Percentiles rank a stretch among this genome's conserved stretches.
phyloP scores from a whole-genome alignment of 2,797 vertebrate genomes.

The Gymnocypris eckloni region DNA sequence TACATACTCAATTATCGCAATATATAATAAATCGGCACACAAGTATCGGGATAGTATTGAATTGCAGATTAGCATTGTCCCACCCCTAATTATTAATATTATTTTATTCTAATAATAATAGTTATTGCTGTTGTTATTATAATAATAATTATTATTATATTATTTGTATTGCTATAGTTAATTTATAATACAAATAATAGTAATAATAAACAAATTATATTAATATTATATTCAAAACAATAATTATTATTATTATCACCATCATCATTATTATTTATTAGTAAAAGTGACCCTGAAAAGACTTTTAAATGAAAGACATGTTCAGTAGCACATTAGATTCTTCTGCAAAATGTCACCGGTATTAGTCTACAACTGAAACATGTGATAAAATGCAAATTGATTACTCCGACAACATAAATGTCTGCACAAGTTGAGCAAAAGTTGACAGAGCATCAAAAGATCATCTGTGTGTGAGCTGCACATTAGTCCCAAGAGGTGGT shows the following conservation, averaged over 20 bases:
- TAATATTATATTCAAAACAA: no score
- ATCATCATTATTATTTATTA: not conserved
- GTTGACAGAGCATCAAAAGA: constrained; percentile 25
- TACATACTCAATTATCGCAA: no score
- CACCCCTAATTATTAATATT: not conserved
- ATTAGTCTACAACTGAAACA: not conserved
- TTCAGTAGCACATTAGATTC: not conserved
- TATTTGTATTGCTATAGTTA: no score
- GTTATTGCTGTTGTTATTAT: not conserved
- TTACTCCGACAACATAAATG: not conserved
- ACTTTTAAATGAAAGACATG: not conserved
- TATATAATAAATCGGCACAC: no score
- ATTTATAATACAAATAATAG: no score
- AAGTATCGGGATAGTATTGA: no score
- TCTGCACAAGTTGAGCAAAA: not conserved
- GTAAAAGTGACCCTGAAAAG: not conserved
- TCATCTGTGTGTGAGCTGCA: constrained; percentile 26
- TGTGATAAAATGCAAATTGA: not conserved
- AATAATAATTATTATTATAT: not conserved
- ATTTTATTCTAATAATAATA: not conserved
- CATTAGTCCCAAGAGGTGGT: constrained; percentile 28
- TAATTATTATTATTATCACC: not conserved
- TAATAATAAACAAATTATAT: not conserved
- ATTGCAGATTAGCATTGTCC: no score
- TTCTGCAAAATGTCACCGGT: not conserved